Percentiles rank a stretch among this genome's conserved stretches.
Conservation (phyloP, 2,113 vertebrate genomes). For the Prolemur simus region DNA sequence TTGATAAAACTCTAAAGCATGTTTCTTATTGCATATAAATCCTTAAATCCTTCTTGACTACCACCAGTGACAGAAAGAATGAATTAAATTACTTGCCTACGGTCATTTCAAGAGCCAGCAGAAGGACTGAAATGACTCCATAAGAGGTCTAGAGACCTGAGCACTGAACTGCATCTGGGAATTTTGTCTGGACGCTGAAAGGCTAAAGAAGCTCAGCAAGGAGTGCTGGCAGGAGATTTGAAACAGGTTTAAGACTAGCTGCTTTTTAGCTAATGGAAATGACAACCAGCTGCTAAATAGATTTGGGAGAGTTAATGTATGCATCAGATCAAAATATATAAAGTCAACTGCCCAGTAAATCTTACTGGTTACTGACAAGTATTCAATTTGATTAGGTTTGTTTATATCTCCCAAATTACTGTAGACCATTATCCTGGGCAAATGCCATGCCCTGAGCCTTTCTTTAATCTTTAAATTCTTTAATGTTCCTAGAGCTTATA, state of each 20-base stretch:
- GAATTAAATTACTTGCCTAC: slow-evolving; percentile 42
- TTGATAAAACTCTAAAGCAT: slow-evolving; percentile 48
- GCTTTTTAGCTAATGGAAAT: slow-evolving; percentile 56
- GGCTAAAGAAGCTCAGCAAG: background rate
- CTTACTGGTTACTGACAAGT: slow-evolving; percentile 17
- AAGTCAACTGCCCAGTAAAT: slow-evolving; percentile 54
- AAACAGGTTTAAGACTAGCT: slow-evolving; percentile 24
- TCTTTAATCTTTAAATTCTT: slow-evolving; percentile 15
- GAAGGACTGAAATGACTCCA: slow-evolving; percentile 8
- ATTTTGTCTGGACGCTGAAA: slow-evolving; percentile 33
- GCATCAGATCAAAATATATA: slow-evolving; percentile 39
- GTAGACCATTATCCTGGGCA: background rate
- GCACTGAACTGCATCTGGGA: slow-evolving; percentile 32
- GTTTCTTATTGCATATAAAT: slow-evolving; percentile 65
- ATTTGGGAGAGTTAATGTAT: slow-evolving; percentile 15
- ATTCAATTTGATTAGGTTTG: slow-evolving; percentile 27
- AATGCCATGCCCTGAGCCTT: background rate
- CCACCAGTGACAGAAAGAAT: slow-evolving; percentile 46
- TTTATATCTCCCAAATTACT: slow-evolving; percentile 24
- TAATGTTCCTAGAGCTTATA: background rate
- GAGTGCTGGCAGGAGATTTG: background rate
- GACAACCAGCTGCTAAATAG: slow-evolving; percentile 59
- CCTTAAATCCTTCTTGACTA: slow-evolving; percentile 57
- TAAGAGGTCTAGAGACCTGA: background rate
- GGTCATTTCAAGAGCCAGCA: slow-evolving; percentile 50